Evolutionary conservation across 2,113 vertebrate species (phyloP).

Genomic region (Tragelaphus imberbis): DNA sequence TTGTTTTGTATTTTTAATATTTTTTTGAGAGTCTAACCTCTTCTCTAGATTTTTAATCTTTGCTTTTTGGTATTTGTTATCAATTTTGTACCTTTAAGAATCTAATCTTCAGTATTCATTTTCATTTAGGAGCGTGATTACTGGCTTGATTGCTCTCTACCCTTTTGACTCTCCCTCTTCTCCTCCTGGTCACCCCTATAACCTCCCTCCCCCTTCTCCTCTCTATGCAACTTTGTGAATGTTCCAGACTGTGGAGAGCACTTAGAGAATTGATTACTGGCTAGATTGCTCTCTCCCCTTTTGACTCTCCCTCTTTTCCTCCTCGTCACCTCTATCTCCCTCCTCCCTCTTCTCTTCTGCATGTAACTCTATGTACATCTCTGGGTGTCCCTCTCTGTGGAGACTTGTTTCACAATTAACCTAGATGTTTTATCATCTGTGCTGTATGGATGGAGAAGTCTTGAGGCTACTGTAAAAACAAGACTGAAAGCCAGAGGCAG

Average conservation of each 20-base stretch:
- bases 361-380: neutral
- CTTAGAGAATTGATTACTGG: neutral
- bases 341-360: neutral
- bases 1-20: neutral
- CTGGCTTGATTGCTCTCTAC: neutral
- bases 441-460: neutral
- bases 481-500: neutral
- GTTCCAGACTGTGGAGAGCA: neutral
- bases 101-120: neutral
- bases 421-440: neutral
- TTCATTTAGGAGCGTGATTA: neutral
- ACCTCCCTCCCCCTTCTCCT: neutral
- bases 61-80: neutral
- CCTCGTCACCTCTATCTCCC: neutral
- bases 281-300: neutral
- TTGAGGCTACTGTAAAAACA: neutral
- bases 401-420: neutral
- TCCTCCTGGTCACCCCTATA: neutral
- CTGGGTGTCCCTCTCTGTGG: neutral
- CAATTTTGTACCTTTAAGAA: neutral
- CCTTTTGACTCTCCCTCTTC: neutral
- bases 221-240: neutral
- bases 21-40: neutral
- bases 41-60: neutral
- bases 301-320: neutral